Evolutionary conservation across 2,888 invertebrate species (phyloP).

Genomic region (Teinopalpus imperialis): DNA sequence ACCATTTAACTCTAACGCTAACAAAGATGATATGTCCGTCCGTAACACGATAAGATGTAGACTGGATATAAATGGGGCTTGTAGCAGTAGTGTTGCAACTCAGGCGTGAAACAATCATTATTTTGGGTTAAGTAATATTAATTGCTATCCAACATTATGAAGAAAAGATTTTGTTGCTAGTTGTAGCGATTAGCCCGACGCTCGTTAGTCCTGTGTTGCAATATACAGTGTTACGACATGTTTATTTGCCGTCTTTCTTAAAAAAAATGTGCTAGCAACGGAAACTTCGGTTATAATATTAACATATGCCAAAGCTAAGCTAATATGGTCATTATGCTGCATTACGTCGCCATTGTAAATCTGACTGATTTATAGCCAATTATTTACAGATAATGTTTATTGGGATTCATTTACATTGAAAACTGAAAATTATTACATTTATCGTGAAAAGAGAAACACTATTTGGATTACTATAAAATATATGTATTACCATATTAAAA

Average conservation of each 20-base stretch:
- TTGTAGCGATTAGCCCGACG: slow-evolving; percentile 57
- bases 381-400: too few relatives aligned
- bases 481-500: too few relatives aligned
- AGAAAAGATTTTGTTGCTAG: slow-evolving; percentile 59
- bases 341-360: too few relatives aligned
- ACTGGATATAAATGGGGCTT: slow-evolving; percentile 31
- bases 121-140: slow-evolving; percentile 71
- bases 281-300: slow-evolving; percentile 24
- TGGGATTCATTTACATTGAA: too few relatives aligned
- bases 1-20: slow-evolving; percentile 15
- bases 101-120: slow-evolving; percentile 61
- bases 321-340: too few relatives aligned
- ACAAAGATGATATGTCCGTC: slow-evolving; percentile 31
- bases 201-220: slow-evolving; percentile 53
- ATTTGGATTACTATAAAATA: too few relatives aligned
- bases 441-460: too few relatives aligned
- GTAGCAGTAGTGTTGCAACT: slow-evolving; percentile 46
- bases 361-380: too few relatives aligned
- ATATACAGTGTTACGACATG: slow-evolving; percentile 52
- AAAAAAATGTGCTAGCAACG: slow-evolving; percentile 37
- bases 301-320: too few relatives aligned
- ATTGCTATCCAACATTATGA: slow-evolving; percentile 61
- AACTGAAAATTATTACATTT: too few relatives aligned
- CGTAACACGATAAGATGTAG: slow-evolving; percentile 34
- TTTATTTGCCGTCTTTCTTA: slow-evolving; percentile 50